Evolutionary conservation across 2,888 invertebrate genomes (phyloP).

Genomic region (Hybos culiciformis): DNA sequence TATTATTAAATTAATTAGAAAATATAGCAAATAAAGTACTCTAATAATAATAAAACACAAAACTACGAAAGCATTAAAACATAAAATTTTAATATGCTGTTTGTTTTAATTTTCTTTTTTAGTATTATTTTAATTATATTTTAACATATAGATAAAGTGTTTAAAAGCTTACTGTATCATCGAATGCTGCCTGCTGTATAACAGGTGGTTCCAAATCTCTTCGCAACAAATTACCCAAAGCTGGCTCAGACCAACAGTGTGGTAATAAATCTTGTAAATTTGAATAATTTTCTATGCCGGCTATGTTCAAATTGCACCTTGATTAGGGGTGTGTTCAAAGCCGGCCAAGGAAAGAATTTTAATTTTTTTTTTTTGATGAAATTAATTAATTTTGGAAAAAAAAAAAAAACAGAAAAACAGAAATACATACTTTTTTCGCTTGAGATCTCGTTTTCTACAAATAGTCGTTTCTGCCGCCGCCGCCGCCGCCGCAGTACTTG

Average conservation of each 20-base stretch:
- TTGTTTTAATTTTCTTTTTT: neutral
- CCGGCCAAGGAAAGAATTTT: neutral
- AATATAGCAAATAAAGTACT: too few species aligned
- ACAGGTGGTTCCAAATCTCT: conserved; percentile 61
- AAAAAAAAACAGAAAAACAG: neutral
- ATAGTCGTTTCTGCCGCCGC: too few species aligned
- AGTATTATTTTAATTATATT: neutral
- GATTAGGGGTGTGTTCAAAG: neutral
- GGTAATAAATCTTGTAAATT: conserved; percentile 53
- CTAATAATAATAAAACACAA: too few species aligned
- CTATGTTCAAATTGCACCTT: conserved; percentile 56
- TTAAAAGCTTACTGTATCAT: conserved; percentile 43
- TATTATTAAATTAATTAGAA: too few species aligned
- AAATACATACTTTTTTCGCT: conserved; percentile 17
- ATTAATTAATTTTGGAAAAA: neutral
- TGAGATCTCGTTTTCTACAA: conserved; percentile 17
- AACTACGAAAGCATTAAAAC: too few species aligned
- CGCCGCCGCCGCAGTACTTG: conserved; percentile 12
- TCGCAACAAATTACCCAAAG: conserved; percentile 43
- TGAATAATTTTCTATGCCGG: conserved; percentile 65
- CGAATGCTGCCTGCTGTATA: conserved; percentile 76
- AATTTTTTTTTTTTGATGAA: neutral
- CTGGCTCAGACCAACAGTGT: conserved; percentile 64
- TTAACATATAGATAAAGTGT: neutral
- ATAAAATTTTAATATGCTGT: too few species aligned